phyloP scores from a whole-genome alignment of 2,888 invertebrate species.

The Limnephilus rhombicus region DNA sequence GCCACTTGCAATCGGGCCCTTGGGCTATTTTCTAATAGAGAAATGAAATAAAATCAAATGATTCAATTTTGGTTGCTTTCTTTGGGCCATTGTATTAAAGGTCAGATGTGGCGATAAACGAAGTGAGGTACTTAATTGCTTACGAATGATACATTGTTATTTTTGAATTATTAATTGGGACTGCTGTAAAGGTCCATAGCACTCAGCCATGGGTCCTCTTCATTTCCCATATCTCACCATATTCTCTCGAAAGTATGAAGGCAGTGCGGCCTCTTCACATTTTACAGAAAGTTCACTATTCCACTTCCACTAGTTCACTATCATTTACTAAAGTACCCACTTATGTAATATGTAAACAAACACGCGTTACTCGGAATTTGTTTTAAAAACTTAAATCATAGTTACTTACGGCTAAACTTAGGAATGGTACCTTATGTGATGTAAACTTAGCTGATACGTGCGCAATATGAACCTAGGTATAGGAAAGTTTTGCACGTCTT shows the following conservation, averaged over 20 bases:
- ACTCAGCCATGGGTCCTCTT: not conserved
- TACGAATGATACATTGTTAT: not conserved
- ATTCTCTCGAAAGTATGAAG: not conserved
- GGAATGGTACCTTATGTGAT: not conserved
- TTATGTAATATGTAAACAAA: too few species aligned
- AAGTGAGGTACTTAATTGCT: not conserved
- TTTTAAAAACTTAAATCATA: not conserved
- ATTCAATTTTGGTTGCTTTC: not conserved
- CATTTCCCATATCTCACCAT: not conserved
- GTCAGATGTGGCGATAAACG: not conserved
- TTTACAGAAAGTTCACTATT: too few species aligned
- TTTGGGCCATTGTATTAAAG: not conserved
- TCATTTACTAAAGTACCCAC: not conserved
- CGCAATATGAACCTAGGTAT: too few species aligned
- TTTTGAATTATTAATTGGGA: too few species aligned
- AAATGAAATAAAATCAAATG: not conserved
- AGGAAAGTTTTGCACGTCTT: too few species aligned
- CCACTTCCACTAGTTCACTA: not conserved
- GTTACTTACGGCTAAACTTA: not conserved
- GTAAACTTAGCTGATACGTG: too few species aligned
- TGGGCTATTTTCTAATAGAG: not conserved
- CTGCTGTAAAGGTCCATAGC: not conserved
- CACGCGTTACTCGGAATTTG: too few species aligned
- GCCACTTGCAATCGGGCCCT: not conserved
- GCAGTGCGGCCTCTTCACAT: too few species aligned